phyloP scores from a whole-genome alignment of 2,797 vertebrate genomes.

The Amblyopsis hoosieri region DNA sequence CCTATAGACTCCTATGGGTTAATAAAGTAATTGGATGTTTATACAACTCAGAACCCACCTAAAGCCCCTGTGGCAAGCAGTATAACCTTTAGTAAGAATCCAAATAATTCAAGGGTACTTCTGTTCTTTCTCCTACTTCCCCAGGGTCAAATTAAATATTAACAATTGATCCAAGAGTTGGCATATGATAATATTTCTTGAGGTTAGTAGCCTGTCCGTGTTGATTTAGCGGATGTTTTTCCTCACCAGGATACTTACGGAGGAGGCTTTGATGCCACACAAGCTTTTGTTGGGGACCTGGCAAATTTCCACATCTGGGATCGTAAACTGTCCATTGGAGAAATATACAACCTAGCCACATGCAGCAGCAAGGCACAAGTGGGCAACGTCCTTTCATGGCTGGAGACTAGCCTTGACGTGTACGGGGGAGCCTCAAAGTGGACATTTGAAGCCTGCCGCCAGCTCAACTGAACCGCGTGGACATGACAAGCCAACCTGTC shows the following conservation, averaged over 20 bases:
- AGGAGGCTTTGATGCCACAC: conserved; percentile 95
- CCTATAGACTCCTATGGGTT: neutral
- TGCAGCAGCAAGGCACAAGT: conserved; percentile 93
- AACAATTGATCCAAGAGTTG: conserved; percentile 14
- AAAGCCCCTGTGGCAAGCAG: conserved; percentile 17
- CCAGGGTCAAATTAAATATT: neutral
- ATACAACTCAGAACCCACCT: conserved; percentile 22
- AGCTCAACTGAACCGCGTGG: conserved; percentile 85
- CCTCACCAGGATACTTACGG: conserved; percentile 88
- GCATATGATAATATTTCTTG: conserved; percentile 1
- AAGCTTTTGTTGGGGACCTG: conserved; percentile 94
- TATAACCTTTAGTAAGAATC: conserved; percentile 5
- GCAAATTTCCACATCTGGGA: conserved; percentile 99
- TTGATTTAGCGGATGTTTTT: conserved; percentile 29
- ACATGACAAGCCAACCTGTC: conserved; percentile 25
- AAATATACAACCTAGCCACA: conserved; percentile 93
- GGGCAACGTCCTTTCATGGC: conserved; percentile 95
- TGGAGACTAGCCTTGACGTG: conserved; percentile 91
- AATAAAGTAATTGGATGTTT: conserved; percentile 28
- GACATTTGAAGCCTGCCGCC: conserved; percentile 96
- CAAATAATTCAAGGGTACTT: conserved; percentile 22
- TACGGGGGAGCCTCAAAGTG: conserved; percentile 95
- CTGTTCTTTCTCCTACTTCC: conserved; percentile 3
- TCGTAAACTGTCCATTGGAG: conserved; percentile 88
- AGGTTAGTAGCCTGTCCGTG: conserved; percentile 1